Evolutionary conservation across 2,797 vertebrate genomes (phyloP).

Genomic region (Calcarius lapponicus): DNA sequence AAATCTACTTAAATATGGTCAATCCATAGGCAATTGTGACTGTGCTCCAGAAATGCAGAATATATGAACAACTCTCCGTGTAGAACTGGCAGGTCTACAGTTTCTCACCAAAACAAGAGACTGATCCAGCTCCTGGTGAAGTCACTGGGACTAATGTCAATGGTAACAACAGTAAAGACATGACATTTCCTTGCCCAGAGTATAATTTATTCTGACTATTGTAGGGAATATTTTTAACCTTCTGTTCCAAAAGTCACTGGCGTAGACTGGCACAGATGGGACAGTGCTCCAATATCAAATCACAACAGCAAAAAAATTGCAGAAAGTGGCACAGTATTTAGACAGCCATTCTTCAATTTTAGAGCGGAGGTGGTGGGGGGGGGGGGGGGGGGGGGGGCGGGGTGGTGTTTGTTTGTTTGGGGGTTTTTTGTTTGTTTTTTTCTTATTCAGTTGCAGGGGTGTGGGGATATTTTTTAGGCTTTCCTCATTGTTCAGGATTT

Average conservation of each 20-base stretch:
- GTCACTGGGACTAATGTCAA: not conserved
- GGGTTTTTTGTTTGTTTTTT: not conserved
- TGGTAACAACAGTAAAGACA: not conserved
- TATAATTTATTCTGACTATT: not conserved
- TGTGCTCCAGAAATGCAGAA: not conserved
- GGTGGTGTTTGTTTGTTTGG: rapidly evolving
- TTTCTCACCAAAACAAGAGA: not conserved
- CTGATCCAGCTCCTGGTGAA: not conserved
- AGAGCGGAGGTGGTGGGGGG: not conserved
- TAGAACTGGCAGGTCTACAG: not conserved
- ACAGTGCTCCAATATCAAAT: not conserved
- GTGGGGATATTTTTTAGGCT: not conserved
- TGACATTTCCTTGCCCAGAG: not conserved
- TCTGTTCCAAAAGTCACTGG: not conserved
- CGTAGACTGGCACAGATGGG: not conserved
- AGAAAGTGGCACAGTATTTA: not conserved
- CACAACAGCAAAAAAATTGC: not conserved
- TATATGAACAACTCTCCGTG: not conserved
- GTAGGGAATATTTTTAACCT: not conserved
- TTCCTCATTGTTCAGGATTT: conserved; percentile 70
- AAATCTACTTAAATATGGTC: not conserved
- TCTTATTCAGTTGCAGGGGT: rapidly evolving
- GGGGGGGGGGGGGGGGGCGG: no score
- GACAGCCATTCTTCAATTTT: conserved; percentile 29
- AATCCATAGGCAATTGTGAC: not conserved